Base-by-base conservation (phyloP, 2,888 invertebrate genomes). In the Lamproptera curius region DNA sequence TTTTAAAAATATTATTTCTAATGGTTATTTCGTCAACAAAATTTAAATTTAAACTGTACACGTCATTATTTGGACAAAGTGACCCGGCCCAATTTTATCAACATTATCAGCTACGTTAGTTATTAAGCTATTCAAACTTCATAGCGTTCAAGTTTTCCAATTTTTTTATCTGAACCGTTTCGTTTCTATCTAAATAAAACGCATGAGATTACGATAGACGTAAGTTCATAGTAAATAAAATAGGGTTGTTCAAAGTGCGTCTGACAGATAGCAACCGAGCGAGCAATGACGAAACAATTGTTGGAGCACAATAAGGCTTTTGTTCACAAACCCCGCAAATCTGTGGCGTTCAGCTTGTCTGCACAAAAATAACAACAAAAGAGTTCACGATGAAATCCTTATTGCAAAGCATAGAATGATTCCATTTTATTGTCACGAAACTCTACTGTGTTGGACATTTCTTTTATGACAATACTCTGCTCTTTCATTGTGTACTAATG, bases 341-440 rank as follows among this genome's bases (percentile, higher is more conserved):
- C 17, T 16, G 14, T 26, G 2, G 14, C 52, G 52, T 56, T 57
- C 58, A 54, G 50, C 55, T 54, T 54, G 52, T 53, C 52, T 51
- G 49, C 49, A 52, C 51, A 49, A 38, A 16, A 42, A 17, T 42
- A 49, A 45, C 43, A 61, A 61, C 57, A 61, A 63, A 61, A 58
- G 56, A 61, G 60, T 59, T 59, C 47, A 52, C 56, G 51, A 54
- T 55, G 59, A 57, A 62, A 60, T 58, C 50, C 28, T 43, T 11
- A 16, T n/a, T 42, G 16, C 14, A 35, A 28, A 49, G 28, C 43
- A 35, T 43, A 17, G 43, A 49, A 39, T 39, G 26, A 43, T 39
- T 35, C 16, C 39, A 39, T 35, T 42, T 1, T 13, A 39, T 34
- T 40, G 26, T 48, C 26, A 33, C 34, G 13, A 20, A 20, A 42